Evolutionary conservation across 2,797 vertebrate species (phyloP).

Genomic region (Dermochelys coriacea): DNA sequence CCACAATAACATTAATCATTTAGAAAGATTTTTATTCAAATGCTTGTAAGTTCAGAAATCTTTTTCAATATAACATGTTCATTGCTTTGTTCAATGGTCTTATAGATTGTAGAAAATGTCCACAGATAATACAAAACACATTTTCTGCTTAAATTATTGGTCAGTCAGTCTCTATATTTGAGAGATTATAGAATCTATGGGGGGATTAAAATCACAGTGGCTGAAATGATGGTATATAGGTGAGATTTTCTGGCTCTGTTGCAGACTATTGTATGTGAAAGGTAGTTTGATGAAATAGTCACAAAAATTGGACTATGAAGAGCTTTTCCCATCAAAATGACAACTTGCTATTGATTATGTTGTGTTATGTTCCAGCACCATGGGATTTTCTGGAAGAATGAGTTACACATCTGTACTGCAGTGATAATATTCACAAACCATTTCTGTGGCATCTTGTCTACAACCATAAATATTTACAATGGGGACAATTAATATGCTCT

Average conservation of each 20-base stretch:
- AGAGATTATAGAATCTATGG: neutral
- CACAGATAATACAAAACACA: neutral
- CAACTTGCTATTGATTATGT: neutral
- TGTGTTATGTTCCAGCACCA: rapidly evolving
- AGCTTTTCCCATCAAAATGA: neutral
- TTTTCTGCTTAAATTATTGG: neutral
- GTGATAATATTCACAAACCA: neutral
- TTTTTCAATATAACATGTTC: neutral
- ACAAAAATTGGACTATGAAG: neutral
- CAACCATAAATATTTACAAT: neutral
- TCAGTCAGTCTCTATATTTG: neutral
- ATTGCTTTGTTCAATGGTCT: neutral
- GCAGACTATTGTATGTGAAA: neutral
- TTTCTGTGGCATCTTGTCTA: neutral
- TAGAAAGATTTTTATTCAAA: conserved; percentile 23
- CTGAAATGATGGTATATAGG: neutral
- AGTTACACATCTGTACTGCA: neutral
- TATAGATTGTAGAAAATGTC: neutral
- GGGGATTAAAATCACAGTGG: neutral
- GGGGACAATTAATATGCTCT: neutral
- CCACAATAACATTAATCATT: conserved; percentile 33
- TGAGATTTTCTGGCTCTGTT: neutral
- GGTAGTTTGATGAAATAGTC: neutral
- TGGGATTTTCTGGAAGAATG: neutral
- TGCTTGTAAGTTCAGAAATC: neutral